Conservation (phyloP, 2,888 invertebrate species). For the Drosophila prostipennis region DNA sequence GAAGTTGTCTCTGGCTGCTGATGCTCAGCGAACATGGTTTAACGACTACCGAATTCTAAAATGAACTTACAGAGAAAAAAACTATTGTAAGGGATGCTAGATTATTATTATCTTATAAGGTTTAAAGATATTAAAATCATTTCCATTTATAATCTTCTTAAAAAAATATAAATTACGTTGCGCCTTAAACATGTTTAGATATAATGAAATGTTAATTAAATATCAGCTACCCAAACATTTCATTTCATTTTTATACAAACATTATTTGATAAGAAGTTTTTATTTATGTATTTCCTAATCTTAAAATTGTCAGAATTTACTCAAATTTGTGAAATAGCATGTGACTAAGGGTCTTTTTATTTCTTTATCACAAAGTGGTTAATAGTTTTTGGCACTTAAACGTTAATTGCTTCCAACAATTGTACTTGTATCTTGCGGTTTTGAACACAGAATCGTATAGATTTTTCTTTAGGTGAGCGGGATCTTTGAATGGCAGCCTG, state of each 20-base stretch:
- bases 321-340: not conserved
- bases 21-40: slow-evolving; percentile 45
- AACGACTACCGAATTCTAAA: slow-evolving; percentile 74
- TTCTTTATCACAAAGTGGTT: not conserved
- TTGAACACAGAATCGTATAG: not conserved
- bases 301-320: not conserved
- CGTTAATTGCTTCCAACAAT: not conserved
- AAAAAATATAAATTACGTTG: too few relatives aligned
- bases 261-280: not conserved
- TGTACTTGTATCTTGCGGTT: not conserved
- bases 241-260: not conserved
- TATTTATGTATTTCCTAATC: not conserved
- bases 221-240: too few relatives aligned
- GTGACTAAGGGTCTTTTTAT: not conserved
- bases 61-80: slow-evolving; percentile 7
- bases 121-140: too few relatives aligned
- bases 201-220: too few relatives aligned
- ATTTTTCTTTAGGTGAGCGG: slow-evolving; percentile 6
- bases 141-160: too few relatives aligned
- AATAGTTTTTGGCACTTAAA: too few relatives aligned
- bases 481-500: slow-evolving; percentile 4
- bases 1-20: slow-evolving; percentile 40
- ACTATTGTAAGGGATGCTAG: too few relatives aligned
- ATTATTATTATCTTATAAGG: not conserved
- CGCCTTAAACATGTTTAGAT: too few relatives aligned